phyloP scores from a whole-genome alignment of 1,140 invertebrate genomes.

The Druon quercuslanigerum region DNA sequence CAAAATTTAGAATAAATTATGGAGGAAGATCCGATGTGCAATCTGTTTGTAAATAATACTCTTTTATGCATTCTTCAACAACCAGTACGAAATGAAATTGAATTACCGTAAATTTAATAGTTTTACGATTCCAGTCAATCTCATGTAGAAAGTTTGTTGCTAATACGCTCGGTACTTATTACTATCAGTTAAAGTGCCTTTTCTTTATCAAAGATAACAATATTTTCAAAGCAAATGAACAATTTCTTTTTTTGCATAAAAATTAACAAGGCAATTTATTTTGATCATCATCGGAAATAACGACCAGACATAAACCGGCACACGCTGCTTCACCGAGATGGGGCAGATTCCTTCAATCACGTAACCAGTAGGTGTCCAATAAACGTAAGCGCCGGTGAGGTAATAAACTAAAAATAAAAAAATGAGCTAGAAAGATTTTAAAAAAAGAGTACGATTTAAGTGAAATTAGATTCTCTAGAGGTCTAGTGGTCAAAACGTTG shows the following conservation, averaged over 20 bases:
- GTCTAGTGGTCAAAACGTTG: neutral
- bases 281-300: neutral
- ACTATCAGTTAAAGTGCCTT: too few species aligned
- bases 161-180: too few species aligned
- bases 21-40: neutral
- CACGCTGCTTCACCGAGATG: slow-evolving; percentile 8
- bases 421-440: neutral
- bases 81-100: neutral
- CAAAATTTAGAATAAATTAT: slow-evolving; percentile 19
- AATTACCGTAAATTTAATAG: neutral
- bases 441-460: neutral
- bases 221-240: too few species aligned
- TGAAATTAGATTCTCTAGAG: neutral
- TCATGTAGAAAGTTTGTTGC: too few species aligned
- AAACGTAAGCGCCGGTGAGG: neutral
- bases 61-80: neutral
- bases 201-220: too few species aligned
- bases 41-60: neutral
- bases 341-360: slow-evolving; percentile 18
- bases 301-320: neutral
- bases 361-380: slow-evolving; percentile 20
- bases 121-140: neutral
- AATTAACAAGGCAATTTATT: neutral
- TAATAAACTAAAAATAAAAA: slow-evolving; percentile 7
- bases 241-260: neutral